A percentile compares a stretch with the other conserved stretches of the same genome.
Evolutionary conservation across 1,140 invertebrate species (phyloP).

Genomic region (Drosophila ogumai): DNA sequence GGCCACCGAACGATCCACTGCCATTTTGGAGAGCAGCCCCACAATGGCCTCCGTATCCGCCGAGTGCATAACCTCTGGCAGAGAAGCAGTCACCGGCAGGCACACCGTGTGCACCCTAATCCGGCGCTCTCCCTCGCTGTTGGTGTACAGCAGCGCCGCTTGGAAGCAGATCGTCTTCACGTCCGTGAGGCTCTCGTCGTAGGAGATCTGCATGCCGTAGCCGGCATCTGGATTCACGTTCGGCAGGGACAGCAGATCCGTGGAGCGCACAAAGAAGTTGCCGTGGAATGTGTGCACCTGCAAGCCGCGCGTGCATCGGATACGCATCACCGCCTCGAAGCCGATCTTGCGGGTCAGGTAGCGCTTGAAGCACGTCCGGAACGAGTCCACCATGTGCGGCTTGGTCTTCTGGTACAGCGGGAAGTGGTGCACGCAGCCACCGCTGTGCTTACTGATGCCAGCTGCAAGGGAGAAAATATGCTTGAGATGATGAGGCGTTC

Average conservation of each 20-base stretch:
- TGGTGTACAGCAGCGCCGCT: constrained; percentile 98
- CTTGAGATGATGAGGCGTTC: no score
- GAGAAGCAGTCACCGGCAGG: constrained; percentile 93
- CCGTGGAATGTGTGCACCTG: constrained; percentile 99
- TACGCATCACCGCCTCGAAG: constrained; percentile 99
- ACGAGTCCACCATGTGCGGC: constrained; percentile 89
- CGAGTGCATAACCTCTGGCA: constrained; percentile 94
- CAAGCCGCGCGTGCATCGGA: constrained; percentile 96
- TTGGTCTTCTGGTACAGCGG: constrained; percentile 94
- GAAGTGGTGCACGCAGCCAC: constrained; percentile 96
- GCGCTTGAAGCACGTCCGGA: constrained; percentile 92
- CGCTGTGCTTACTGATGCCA: constrained; percentile 97
- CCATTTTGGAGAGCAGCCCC: constrained; percentile 97
- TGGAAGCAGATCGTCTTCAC: constrained; percentile 97
- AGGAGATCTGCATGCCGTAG: constrained; percentile 95
- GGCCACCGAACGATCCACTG: constrained; percentile 95
- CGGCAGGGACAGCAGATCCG: constrained; percentile 97
- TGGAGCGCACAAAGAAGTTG: constrained; percentile 99
- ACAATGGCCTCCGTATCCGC: constrained; percentile 99
- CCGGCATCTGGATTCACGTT: constrained; percentile 99
- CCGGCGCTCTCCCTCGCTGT: constrained; percentile 98
- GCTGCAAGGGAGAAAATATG: constrained; percentile 85
- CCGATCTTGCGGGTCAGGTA: constrained; percentile 99
- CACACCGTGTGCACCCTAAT: constrained; percentile 99
- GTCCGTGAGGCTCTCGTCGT: constrained; percentile 95